Evolutionary conservation across 2,888 invertebrate genomes (phyloP), one percentile per base, ranked within the genome.

Genomic region (Phalera bucephala): DNA sequence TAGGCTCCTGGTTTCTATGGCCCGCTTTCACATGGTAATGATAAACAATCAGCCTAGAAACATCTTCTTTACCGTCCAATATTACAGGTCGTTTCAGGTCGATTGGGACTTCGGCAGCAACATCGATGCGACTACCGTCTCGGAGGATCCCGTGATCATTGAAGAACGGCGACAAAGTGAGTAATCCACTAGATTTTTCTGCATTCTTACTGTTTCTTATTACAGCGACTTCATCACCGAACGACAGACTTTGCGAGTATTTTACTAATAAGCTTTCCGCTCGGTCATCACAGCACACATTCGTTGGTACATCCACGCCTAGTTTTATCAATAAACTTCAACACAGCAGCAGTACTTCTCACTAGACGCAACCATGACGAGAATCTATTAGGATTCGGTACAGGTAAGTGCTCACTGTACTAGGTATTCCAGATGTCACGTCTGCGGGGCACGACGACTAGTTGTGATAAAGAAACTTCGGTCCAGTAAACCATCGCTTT

Each of bases 71-170:
- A 0, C 48, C 48, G 22, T 57, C 48, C 3, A 54, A 29, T 10
- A 46, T 50, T 4, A 49, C 19, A 11, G 54, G 53, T n/a, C 22
- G 14, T 13, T 48, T 52, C 4, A 32, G 22, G 8, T 51, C 36
- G 7, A 6, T 8, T 5, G 19, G 0, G 0, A 57, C 32, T 5
- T 31, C 41, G n/a, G 26, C 0, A 9, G 43, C 47, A 8, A 37
- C 47, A 3, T 34, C 37, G 7, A 47, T 36, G 0, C 43, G 49
- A 3, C 52, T 48, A 9, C 45, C 35, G 1, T 40, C 45, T 0
- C 48, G 36, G 0, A 52, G 32, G 0, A 55, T 0, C 0, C 42
- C 49, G 1, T 46, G 17, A 4, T 44, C 37, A 28, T 51, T 42
- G 1, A 54, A 0, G 14, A 31, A 39, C 2, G 45, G 42, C 1